Conservation (phyloP, 2,888 invertebrate species). For the Automeris io region DNA sequence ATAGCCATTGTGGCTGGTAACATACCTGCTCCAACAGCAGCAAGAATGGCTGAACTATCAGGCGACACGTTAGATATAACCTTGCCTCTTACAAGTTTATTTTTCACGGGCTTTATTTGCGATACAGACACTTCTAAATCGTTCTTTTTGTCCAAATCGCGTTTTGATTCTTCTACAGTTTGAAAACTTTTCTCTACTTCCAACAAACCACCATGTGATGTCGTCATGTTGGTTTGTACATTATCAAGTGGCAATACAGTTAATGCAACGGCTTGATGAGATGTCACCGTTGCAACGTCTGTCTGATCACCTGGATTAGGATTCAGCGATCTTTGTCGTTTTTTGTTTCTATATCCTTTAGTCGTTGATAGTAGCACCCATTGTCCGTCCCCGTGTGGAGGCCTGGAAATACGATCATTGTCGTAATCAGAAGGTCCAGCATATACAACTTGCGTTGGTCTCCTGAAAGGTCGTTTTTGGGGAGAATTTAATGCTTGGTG, state of each 20-base stretch:
- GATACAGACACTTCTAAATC: slow-evolving; percentile 46
- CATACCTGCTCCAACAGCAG: slow-evolving; percentile 87
- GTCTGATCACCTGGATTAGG: slow-evolving; percentile 32
- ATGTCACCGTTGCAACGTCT: slow-evolving; percentile 50
- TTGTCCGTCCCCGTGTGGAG: slow-evolving; percentile 82
- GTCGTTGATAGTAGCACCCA: slow-evolving; percentile 88
- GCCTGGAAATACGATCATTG: slow-evolving; percentile 75
- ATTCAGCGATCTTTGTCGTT: slow-evolving; percentile 59
- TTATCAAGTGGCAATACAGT: slow-evolving; percentile 85
- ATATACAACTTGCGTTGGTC: slow-evolving; percentile 69
- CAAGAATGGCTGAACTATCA: slow-evolving; percentile 80
- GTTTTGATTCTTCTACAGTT: slow-evolving; percentile 80
- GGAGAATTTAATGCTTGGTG: slow-evolving; percentile 41
- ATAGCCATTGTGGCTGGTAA: slow-evolving; percentile 88
- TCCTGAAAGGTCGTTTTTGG: slow-evolving; percentile 51
- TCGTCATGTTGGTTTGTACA: slow-evolving; percentile 78
- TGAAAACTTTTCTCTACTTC: slow-evolving; percentile 85
- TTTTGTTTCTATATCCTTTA: slow-evolving; percentile 81
- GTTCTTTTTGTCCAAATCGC: slow-evolving; percentile 54
- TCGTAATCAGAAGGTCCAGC: slow-evolving; percentile 59
- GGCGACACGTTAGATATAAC: slow-evolving; percentile 49
- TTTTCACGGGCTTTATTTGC: slow-evolving; percentile 42
- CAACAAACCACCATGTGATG: slow-evolving; percentile 84
- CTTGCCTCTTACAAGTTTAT: slow-evolving; percentile 46
- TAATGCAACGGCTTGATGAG: slow-evolving; percentile 77